Base-by-base conservation (phyloP, 2,113 vertebrate genomes). In the Cariama cristata region DNA sequence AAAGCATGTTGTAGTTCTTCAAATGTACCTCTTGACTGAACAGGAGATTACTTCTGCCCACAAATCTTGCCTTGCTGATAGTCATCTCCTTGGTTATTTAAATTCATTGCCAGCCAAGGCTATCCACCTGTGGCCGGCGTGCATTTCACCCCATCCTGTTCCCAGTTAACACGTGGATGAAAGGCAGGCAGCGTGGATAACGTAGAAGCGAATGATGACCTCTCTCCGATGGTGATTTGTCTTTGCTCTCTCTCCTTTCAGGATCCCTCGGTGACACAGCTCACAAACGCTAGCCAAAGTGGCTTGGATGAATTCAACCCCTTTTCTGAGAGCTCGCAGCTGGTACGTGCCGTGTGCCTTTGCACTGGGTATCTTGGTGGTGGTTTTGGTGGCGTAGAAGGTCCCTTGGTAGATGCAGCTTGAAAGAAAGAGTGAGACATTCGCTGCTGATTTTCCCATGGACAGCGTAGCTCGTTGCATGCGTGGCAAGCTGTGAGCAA, bases 191-290 rank as follows among this genome's bases (percentile, higher is more conserved):
- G 47, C 1, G 1, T 4, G 11, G 62, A 3, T 33, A 24, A 58
- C 1, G 0, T 13, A 2, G 3, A 14, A 52, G 38, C 30, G 62
- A 5, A 12, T 1, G 19, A 11, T 8, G 33, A 35, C 55, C 66
- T 3, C 1, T 40, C 5, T 23, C n/a, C 5, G 4, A 3, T 16
- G n/a, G 47, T 69, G 19, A 63, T 88, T 32, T 67, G 5, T 45
- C 45, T 89, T 17, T 75, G 8, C 22, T 21, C 50, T 71, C 60
- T 96, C 24, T 60, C 60, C 56, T 92, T 95, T 12, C 94, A 99
- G 99, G 99, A 99, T 95, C 99, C 99, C 35, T 99, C 99, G 0
- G 99, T 99, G 97, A 99, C 99, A 32, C 98, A 99, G 93, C 98
- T 99, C 93, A 99, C 99, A 40, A 97, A 75, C 28, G 19, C 98